Percentiles rank a stretch among this genome's conserved stretches.
These are phyloP conservation scores for Platysteira castanea DNA, from an alignment of 2,113 vertebrate species.

Conservation along the genomic window DNA sequence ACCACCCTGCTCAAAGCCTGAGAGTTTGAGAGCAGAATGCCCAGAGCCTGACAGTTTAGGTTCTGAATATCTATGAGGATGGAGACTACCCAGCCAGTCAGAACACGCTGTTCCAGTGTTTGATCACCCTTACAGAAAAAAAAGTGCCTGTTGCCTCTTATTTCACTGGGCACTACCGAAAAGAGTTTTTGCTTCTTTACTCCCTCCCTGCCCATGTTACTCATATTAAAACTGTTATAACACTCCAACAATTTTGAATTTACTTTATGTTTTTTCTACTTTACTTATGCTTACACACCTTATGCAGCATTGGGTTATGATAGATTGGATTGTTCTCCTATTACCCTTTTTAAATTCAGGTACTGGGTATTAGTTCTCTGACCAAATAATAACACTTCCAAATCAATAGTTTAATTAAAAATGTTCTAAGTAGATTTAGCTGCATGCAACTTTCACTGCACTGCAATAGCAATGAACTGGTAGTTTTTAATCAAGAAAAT, in stretches of 20 bases:
- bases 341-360: neutral
- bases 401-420: neutral
- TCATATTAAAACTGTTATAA: neutral
- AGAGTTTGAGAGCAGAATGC: neutral
- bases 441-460: neutral
- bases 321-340: neutral
- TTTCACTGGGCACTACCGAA: neutral
- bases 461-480: neutral
- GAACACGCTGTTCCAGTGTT: neutral
- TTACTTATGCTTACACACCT: neutral
- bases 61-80: neutral
- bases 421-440: neutral
- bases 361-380: neutral
- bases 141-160: neutral
- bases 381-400: neutral
- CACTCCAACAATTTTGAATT: accelerated
- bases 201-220: neutral
- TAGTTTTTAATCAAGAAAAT: neutral
- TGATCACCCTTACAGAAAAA: neutral
- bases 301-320: neutral
- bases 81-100: neutral
- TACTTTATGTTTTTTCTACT: neutral
- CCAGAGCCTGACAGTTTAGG: neutral
- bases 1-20: neutral
- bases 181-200: neutral